Percentiles rank a stretch among this genome's conserved stretches.
Conservation (phyloP, 1,140 invertebrate genomes). For the Drosophila sp. region DNA sequence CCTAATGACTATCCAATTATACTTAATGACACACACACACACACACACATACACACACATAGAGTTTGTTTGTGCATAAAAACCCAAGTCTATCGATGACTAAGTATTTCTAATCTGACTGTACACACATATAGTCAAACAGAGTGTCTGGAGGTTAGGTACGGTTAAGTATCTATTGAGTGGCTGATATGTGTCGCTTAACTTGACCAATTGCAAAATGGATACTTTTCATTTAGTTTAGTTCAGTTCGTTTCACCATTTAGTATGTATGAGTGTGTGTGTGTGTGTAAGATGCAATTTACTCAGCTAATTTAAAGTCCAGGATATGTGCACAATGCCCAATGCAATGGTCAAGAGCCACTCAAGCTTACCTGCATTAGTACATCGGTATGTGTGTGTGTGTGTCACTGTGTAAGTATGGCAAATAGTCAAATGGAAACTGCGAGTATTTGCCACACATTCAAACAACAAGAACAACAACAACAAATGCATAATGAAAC, state of each 20-base stretch:
- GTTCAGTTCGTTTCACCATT: neutral
- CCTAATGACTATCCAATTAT: slow-evolving; percentile 4
- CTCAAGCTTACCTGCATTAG: slow-evolving; percentile 22
- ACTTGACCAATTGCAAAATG: slow-evolving; percentile 5
- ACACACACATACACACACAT: neutral
- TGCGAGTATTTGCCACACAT: slow-evolving; percentile 69
- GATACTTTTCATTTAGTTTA: slow-evolving; percentile 33
- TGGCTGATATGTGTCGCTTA: neutral
- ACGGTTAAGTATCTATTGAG: neutral
- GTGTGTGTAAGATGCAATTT: slow-evolving; percentile 35
- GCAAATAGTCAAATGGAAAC: slow-evolving; percentile 71
- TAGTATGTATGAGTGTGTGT: slow-evolving; percentile 6
- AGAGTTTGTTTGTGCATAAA: neutral
- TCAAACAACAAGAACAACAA: slow-evolving; percentile 51
- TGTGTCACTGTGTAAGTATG: slow-evolving; percentile 26
- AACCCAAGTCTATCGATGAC: neutral
- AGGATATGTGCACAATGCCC: slow-evolving; percentile 16
- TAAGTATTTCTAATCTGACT: slow-evolving; percentile 1
- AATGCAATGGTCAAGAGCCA: slow-evolving; percentile 18
- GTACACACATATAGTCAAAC: neutral
- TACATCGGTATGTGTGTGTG: slow-evolving; percentile 9
- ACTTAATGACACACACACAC: neutral
- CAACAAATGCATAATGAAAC: slow-evolving; percentile 47
- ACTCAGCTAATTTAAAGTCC: slow-evolving; percentile 62
- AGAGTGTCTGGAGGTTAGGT: neutral